Evolutionary conservation across 1,140 invertebrate species (phyloP).

Genomic region (Dryas iulia): DNA sequence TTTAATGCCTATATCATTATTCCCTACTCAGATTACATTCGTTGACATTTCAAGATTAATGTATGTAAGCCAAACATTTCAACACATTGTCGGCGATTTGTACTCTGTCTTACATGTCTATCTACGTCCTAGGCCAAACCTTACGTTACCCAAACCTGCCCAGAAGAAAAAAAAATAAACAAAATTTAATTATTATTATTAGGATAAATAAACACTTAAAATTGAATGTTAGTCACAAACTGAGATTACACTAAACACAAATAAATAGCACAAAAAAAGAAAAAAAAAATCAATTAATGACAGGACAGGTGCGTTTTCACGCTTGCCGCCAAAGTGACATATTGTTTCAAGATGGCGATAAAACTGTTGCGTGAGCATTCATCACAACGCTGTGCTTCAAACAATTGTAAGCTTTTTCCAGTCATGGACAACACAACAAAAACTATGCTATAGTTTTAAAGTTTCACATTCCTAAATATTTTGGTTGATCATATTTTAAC

Average conservation of each 20-base stretch:
- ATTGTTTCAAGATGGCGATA: conserved; percentile 20
- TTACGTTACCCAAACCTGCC: conserved; percentile 81
- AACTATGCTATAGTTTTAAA: conserved; percentile 47
- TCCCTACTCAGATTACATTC: conserved; percentile 81
- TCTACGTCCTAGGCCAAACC: conserved; percentile 80
- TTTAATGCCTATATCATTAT: conserved; percentile 80
- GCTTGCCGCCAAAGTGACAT: conserved; percentile 8
- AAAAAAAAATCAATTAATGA: conserved; percentile 63
- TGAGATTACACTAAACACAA: conserved; percentile 66
- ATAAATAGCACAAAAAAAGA: conserved; percentile 63
- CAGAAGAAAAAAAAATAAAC: conserved; percentile 64
- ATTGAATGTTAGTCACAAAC: conserved; percentile 59
- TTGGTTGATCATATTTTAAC: conserved; percentile 26
- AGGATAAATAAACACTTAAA: conserved; percentile 63
- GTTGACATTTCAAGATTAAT: conserved; percentile 78
- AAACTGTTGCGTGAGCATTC: conserved; percentile 27
- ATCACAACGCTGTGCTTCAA: conserved; percentile 28
- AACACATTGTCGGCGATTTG: conserved; percentile 72
- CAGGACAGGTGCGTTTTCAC: conserved; percentile 60
- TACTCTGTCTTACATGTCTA: conserved; percentile 78
- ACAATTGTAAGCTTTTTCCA: conserved; percentile 35
- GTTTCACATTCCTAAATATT: conserved; percentile 38
- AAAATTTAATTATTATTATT: conserved; percentile 57
- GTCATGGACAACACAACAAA: conserved; percentile 69
- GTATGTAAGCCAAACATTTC: conserved; percentile 72